phyloP scores from a whole-genome alignment of 2,113 vertebrate species.

The Sinocyclocheilus anophthalmus region DNA sequence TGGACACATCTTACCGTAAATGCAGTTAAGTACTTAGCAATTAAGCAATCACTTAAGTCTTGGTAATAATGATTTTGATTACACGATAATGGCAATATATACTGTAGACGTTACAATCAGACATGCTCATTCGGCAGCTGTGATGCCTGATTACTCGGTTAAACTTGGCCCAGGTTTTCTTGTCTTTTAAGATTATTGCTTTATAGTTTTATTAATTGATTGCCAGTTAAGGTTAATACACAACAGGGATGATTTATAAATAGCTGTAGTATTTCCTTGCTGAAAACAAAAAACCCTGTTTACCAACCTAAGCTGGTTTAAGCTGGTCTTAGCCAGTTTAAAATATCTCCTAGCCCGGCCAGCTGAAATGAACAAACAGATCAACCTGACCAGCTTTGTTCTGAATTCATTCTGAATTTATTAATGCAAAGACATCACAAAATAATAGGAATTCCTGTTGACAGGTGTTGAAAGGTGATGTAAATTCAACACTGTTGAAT shows the following conservation, averaged over 20 bases:
- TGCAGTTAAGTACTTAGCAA: not conserved
- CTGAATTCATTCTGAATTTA: not conserved
- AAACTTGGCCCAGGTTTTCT: too few relatives aligned
- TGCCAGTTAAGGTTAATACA: not conserved
- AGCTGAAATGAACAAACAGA: not conserved
- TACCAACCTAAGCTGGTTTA: not conserved
- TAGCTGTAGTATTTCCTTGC: not conserved
- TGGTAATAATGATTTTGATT: not conserved
- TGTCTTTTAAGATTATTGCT: not conserved
- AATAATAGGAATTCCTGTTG: not conserved
- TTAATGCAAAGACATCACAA: not conserved
- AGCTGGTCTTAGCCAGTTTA: not conserved
- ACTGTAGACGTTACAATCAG: too few relatives aligned
- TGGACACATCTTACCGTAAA: too few relatives aligned
- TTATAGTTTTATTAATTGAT: not conserved
- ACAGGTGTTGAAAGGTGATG: not conserved
- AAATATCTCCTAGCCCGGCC: not conserved
- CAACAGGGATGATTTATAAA: not conserved
- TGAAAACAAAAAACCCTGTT: not conserved
- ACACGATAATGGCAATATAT: not conserved
- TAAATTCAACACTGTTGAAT: not conserved
- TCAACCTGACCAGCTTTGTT: not conserved
- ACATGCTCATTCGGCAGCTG: too few relatives aligned
- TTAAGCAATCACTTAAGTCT: not conserved
- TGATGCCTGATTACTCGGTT: too few relatives aligned